These are phyloP conservation scores for Neria commutata DNA, from an alignment of 2,888 invertebrate species.

Conservation along the genomic window DNA sequence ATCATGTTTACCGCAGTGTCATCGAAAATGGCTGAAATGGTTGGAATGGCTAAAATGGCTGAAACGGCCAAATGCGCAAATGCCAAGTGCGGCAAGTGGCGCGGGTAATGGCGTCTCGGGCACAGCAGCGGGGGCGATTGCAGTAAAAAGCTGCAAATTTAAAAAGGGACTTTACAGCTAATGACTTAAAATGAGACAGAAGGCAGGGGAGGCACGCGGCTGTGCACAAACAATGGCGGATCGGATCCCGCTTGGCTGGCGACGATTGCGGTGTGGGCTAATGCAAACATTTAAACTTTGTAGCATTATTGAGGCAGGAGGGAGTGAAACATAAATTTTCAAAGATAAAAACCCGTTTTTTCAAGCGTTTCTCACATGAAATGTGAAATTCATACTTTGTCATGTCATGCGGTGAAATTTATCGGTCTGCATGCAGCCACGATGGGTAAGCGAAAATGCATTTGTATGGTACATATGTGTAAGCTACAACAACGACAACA, in stretches of 20 bases:
- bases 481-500: not conserved
- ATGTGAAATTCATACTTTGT: too few relatives aligned
- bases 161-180: not conserved
- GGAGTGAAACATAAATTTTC: too few relatives aligned
- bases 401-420: not conserved
- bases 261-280: too few relatives aligned
- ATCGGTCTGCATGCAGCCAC: not conserved
- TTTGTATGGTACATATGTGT: not conserved
- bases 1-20: constrained; percentile 30
- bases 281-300: not conserved
- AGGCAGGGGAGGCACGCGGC: too few relatives aligned
- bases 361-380: too few relatives aligned
- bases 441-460: not conserved
- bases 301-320: too few relatives aligned
- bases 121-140: not conserved
- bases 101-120: not conserved
- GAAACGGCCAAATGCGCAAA: not conserved
- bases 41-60: too few relatives aligned
- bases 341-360: too few relatives aligned
- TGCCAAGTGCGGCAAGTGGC: too few relatives aligned
- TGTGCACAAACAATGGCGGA: too few relatives aligned
- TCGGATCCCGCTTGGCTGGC: too few relatives aligned
- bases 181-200: too few relatives aligned
- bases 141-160: not conserved
- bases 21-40: constrained; percentile 19